A percentile compares a stretch with the other conserved stretches of the same genome.
phyloP scores from a whole-genome alignment of 2,797 vertebrate species.

The Amniataba percoides region DNA sequence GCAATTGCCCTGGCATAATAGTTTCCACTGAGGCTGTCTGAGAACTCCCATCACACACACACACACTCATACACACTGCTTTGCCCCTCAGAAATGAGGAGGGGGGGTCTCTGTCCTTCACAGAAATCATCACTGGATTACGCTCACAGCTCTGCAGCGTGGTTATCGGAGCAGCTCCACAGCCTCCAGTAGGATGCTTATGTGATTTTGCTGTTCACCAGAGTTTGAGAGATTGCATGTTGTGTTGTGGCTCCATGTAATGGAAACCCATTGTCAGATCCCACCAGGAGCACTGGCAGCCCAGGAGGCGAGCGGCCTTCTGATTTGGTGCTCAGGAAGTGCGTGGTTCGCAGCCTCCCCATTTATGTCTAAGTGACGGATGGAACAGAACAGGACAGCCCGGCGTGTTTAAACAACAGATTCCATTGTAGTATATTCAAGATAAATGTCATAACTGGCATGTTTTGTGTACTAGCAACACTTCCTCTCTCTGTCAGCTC shows the following conservation, averaged over 20 bases:
- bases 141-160: slow-evolving; percentile 4
- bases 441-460: slow-evolving; percentile 63
- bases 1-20: slow-evolving; percentile 63
- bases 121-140: slow-evolving; percentile 23
- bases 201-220: slow-evolving; percentile 25
- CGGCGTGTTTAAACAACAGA: slow-evolving; percentile 69
- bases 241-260: slow-evolving; percentile 33
- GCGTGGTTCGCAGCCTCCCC: slow-evolving; percentile 30
- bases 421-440: slow-evolving; percentile 68
- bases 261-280: slow-evolving; percentile 57
- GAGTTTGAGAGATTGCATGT: slow-evolving; percentile 19
- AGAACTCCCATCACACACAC: slow-evolving; percentile 24
- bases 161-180: slow-evolving; percentile 9
- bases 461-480: slow-evolving; percentile 49
- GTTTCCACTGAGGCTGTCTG: slow-evolving; percentile 71
- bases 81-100: not conserved
- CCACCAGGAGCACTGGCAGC: slow-evolving; percentile 16
- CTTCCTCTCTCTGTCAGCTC: slow-evolving; percentile 58
- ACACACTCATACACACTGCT: not conserved
- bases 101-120: not conserved
- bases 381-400: slow-evolving; percentile 55
- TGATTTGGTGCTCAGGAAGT: slow-evolving; percentile 52
- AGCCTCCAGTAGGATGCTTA: slow-evolving; percentile 22
- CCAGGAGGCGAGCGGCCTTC: slow-evolving; percentile 22
- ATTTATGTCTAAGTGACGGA: slow-evolving; percentile 53